Percentiles rank a stretch among this genome's conserved stretches.
These are phyloP conservation scores for Lineus longissimus DNA, from an alignment of 1,140 invertebrate genomes.

Conservation along the genomic window DNA sequence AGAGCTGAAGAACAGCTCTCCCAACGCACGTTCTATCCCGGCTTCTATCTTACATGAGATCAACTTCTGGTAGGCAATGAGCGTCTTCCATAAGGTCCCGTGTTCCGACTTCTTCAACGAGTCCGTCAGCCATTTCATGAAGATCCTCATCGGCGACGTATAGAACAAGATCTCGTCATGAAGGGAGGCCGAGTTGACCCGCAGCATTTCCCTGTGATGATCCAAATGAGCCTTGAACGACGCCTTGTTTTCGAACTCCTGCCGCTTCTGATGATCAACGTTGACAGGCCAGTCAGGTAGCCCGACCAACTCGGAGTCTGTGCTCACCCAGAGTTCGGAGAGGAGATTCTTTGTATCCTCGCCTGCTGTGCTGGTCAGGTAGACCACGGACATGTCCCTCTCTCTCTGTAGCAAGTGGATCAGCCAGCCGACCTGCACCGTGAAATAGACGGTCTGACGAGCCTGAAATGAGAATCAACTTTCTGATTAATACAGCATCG, in stretches of 20 bases:
- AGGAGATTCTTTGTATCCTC: neutral
- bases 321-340: neutral
- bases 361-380: neutral
- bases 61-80: conserved; percentile 38
- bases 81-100: conserved; percentile 32
- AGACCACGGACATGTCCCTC: conserved; percentile 3
- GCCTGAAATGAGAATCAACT: neutral
- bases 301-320: neutral
- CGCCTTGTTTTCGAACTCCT: neutral
- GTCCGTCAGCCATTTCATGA: conserved; percentile 25
- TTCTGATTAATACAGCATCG: too few species aligned
- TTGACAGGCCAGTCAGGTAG: conserved; percentile 4
- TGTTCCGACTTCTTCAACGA: conserved; percentile 30
- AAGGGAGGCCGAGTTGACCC: neutral
- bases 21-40: conserved; percentile 36
- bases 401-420: neutral
- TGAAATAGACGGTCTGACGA: neutral
- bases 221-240: conserved; percentile 1
- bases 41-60: conserved; percentile 31
- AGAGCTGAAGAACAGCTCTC: conserved; percentile 28
- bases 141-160: conserved; percentile 22
- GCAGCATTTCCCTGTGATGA: neutral
- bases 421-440: neutral
- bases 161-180: conserved; percentile 36
- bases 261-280: neutral